Evolutionary conservation across 2,113 vertebrate genomes (phyloP), one percentile per base, ranked within the genome.

Genomic region (Pangasianodon gigas): DNA sequence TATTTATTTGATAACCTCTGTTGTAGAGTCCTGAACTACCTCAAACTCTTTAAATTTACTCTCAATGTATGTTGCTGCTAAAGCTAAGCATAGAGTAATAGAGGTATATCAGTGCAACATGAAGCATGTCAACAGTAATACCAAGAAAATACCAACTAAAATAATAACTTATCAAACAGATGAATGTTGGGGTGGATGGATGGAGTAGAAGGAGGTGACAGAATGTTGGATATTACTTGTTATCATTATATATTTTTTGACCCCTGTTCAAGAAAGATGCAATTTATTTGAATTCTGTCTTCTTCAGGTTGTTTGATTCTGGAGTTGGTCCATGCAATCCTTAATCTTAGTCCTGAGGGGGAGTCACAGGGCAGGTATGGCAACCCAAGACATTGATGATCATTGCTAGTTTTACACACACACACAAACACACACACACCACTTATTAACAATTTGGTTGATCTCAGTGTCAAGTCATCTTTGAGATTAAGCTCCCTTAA

Each of bases 291-390:
- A 21, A 37, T 83, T 85, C 88, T 16, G 87, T 82, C 91, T 65
- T 1, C 92, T 93, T 85, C 90, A 99, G 98, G 98, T 37, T 98
- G 97, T 92, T 95, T 98, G 7, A 98, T 99, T 92, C 92, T 99
- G 92, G 97, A 99, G 95, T 93, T 99, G 94, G 98, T 99, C 89
- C 98, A 99, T 88, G 97, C 98, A 1, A 99, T 99, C 89, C 96
- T 99, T 60, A 99, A 99, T 86, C 94, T 99, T 60, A 99, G 96
- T 91, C 97, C 97, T 16, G 98, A 99, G 91, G 96, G 97, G 86
- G 97, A 98, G 93, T 95, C 97, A 52, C 94, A 95, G 84, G 96
- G 94, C 95, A 98, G 98, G 98, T 99, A 92, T 89, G 92, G 4
- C 26, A 86, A 82, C 89, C 75, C 83, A 69, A 16, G 0, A 18